These are phyloP conservation scores for Chromis chromis DNA, from an alignment of 2,797 vertebrate genomes.

Conservation along the genomic window DNA sequence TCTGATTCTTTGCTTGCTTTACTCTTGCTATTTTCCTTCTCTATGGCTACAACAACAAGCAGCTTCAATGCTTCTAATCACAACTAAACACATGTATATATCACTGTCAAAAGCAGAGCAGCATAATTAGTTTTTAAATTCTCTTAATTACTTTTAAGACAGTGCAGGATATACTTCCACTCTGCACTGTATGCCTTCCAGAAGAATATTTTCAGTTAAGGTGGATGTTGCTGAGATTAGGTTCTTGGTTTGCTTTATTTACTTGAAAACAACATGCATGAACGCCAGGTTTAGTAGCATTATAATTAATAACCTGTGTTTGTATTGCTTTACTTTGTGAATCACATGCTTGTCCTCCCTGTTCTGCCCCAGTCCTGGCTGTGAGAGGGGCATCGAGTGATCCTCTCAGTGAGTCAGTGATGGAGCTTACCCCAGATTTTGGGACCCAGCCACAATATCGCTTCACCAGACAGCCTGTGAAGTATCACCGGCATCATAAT, in stretches of 20 bases:
- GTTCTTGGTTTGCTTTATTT: background rate
- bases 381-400: constrained; percentile 62
- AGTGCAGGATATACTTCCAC: background rate
- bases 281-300: background rate
- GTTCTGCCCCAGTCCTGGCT: constrained; percentile 81
- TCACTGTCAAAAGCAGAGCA: background rate
- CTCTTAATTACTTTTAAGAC: constrained; percentile 1
- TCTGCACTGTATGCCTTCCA: background rate
- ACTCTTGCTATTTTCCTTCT: constrained; percentile 27
- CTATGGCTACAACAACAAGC: constrained; percentile 16
- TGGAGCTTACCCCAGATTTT: constrained; percentile 43
- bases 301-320: constrained; percentile 1
- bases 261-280: background rate
- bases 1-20: constrained; percentile 35
- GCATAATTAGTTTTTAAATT: background rate
- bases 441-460: constrained; percentile 79
- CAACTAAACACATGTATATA: background rate
- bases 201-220: background rate
- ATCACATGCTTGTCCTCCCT: constrained; percentile 27
- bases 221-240: background rate
- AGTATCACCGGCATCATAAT: constrained; percentile 81
- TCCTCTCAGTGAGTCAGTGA: constrained; percentile 36
- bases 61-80: constrained; percentile 23
- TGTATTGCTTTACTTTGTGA: constrained; percentile 6
- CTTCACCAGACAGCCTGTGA: constrained; percentile 89